Evolutionary conservation across 2,113 vertebrate species (phyloP).

Genomic region (Hippopotamus amphibius): DNA sequence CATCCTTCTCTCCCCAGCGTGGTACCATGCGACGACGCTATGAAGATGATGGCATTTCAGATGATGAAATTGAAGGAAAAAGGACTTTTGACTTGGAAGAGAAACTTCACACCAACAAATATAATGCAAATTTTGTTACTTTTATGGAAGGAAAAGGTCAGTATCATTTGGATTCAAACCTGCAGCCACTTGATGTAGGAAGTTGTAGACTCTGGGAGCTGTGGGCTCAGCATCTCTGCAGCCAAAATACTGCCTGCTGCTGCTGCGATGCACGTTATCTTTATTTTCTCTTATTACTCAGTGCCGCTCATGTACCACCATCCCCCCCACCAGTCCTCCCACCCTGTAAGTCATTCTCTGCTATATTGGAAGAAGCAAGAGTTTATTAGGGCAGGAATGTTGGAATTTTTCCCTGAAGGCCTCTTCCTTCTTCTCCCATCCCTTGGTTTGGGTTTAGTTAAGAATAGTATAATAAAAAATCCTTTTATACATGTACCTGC

Average conservation of each 20-base stretch:
- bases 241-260: not conserved
- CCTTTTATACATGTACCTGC: not conserved
- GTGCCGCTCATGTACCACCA: not conserved
- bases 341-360: constrained; percentile 18
- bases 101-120: constrained; percentile 93
- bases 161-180: constrained; percentile 65
- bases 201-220: not conserved
- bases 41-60: constrained; percentile 97
- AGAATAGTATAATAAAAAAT: not conserved
- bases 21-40: constrained; percentile 96
- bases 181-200: not conserved
- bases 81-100: constrained; percentile 97
- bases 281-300: constrained; percentile 29
- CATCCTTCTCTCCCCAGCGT: constrained; percentile 86
- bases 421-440: not conserved
- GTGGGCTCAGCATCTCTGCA: not conserved
- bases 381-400: constrained; percentile 4
- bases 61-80: constrained; percentile 99
- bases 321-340: not conserved
- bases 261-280: not conserved
- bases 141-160: constrained; percentile 98
- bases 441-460: constrained; percentile 52
- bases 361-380: not conserved
- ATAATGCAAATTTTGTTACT: constrained; percentile 93
- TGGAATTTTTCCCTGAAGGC: not conserved